A percentile compares a stretch with the other conserved stretches of the same genome.
Evolutionary conservation across 2,797 vertebrate species (phyloP).

Genomic region (Pseudochaenichthys georgianus): DNA sequence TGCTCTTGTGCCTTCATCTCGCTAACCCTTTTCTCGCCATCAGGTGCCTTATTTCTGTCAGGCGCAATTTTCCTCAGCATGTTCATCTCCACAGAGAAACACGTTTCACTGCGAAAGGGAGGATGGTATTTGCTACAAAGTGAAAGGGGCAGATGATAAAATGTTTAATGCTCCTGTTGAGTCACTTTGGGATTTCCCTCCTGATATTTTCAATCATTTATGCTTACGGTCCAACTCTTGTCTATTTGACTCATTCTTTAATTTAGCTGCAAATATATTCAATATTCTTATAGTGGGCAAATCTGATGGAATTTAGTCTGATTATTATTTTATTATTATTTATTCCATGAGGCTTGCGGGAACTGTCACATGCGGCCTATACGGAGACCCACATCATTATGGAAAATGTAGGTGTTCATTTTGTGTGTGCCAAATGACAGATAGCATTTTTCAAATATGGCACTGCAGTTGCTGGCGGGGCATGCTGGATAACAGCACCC

Average conservation of each 20-base stretch:
- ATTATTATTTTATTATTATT: no score
- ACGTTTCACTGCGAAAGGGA: constrained; percentile 30
- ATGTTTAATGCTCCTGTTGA: constrained; percentile 31
- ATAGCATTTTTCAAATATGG: constrained; percentile 21
- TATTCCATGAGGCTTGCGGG: not conserved
- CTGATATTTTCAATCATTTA: constrained; percentile 11
- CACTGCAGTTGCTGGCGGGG: constrained; percentile 1
- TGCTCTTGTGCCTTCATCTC: constrained; percentile 29
- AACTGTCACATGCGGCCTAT: constrained; percentile 3
- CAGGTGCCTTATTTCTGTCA: constrained; percentile 63
- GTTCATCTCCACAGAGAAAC: constrained; percentile 46
- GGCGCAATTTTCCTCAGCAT: constrained; percentile 72
- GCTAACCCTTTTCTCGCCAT: constrained; percentile 45
- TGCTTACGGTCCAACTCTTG: not conserved
- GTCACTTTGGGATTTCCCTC: constrained; percentile 23
- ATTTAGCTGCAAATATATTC: constrained; percentile 32
- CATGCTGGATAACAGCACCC: constrained; percentile 12
- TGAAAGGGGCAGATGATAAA: constrained; percentile 24
- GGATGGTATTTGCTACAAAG: constrained; percentile 14
- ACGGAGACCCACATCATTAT: constrained; percentile 4
- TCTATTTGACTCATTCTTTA: constrained; percentile 39
- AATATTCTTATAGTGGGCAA: constrained; percentile 40
- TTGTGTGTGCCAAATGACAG: not conserved
- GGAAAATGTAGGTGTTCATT: not conserved
- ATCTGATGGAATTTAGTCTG: constrained; percentile 14